Base-by-base conservation (phyloP, 2,797 vertebrate genomes). In the Lacerta viridis region DNA sequence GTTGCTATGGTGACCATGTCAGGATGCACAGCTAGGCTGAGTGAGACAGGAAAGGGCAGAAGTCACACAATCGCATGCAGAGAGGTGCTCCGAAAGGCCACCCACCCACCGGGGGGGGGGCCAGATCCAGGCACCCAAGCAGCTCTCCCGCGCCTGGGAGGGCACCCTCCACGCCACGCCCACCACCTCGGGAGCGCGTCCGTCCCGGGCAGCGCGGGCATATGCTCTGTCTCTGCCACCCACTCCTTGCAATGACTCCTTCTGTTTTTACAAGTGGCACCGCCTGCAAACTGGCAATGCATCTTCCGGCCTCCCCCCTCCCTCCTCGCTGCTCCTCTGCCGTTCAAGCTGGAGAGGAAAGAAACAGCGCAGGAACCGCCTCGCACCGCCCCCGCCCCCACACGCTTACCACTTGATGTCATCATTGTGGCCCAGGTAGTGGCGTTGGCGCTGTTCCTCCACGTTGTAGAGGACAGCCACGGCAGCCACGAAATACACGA, bases 1-100 rank as follows among this genome's bases (percentile, higher is more conserved):
- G 98, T 99, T 92, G 98, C 98, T 74, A 99, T 98, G 94, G 98
- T 99, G 91, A 99, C 98, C 97, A 98, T 98, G 92, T 99, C 98
- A 1, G 98, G 98, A 95, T 99, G 98, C 84, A 99, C 97, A 18
- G 97, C 97, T 96, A 99, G 94, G 96, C 98, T 99, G 89, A 4
- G 68, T 33, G 82, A 64, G 79, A 86, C 29, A 88, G 79, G 46
- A 74, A 23, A 43, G 3, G n/a, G 9, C 39, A n/a, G 15, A 3
- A 76, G 72, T 55, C 13, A 18, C 18, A 18, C 59, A 5, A 5
- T 23, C 18, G 5, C 6, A 41, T 4, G 25, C 4, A n/a, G 33
- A n/a, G 29, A 20, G 1, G 1, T 5, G 10, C 18, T 79, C 69
- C 9, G 1, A 76, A 9, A 36, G 9, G 59, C 80, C 85, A 76